Base-by-base conservation (phyloP, 2,888 invertebrate genomes). In the Cryptosula pallasiana region DNA sequence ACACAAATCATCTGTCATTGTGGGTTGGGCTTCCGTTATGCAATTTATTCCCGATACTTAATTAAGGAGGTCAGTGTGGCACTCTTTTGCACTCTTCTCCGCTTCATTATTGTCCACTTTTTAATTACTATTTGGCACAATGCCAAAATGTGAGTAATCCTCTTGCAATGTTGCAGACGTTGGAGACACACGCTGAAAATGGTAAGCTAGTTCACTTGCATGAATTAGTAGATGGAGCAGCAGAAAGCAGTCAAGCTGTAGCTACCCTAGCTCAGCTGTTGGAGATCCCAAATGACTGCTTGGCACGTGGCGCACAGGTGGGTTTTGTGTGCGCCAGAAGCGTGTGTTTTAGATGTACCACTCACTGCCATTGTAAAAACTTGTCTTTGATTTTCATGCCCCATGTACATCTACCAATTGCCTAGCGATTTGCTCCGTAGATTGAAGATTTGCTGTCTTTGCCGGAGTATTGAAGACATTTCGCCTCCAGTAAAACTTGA, bases 201-300 rank as follows among this genome's bases (percentile, higher is more conserved):
- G 87, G 87, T 27, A 87, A 88, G 73, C 85, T 92, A 20, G 88
- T 90, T 1, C 91, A 90, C 80, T 85, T 92, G 57, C 90, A 89
- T 83, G 89, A 89, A 74, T 81, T 91, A 69, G 85, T 85, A 1
- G 87, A 87, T 71, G 92, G 92, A 16, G 81, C 86, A 69, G 88
- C 88, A 0, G 83, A 84, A 25, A 82, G 84, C 69, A 91, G 92
- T 82, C 90, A 89, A 80, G 91, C 92, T 16, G 87, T 88, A 69
- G 87, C 88, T 69, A 89, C 90, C 69, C 91, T 92, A 0, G 84
- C 83, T 20, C 85, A 87, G 71, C 13, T 63, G 2, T n/a, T 63
- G 2, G 63, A 63, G 63, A 27, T 63, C 2, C 32, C 63, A 9
- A 13, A 27, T 3, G 63, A 63, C 5, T 63, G 63, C 32, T 32